Conservation (phyloP, 2,113 vertebrate species). For the Centropristis striata region DNA sequence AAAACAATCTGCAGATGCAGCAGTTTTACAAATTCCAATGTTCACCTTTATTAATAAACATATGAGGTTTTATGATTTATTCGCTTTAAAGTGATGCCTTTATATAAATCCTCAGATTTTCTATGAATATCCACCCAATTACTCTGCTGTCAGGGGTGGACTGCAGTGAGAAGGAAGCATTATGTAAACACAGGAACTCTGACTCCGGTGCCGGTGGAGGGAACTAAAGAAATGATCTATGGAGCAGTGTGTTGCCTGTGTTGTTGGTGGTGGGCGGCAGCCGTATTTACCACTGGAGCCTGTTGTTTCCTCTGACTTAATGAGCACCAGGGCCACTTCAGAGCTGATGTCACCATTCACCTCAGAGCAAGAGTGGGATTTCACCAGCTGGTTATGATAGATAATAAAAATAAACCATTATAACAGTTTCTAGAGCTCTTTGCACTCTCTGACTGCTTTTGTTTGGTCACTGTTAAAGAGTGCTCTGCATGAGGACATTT, state of each 20-base stretch:
- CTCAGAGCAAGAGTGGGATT: conserved; percentile 23
- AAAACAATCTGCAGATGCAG: background rate
- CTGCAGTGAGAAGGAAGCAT: conserved; percentile 46
- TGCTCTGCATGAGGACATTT: background rate
- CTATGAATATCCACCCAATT: conserved; percentile 27
- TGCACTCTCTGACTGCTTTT: background rate
- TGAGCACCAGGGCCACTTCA: conserved; percentile 63
- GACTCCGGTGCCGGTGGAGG: conserved; percentile 28
- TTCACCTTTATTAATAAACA: background rate
- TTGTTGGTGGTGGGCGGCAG: conserved; percentile 76
- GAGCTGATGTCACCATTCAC: conserved; percentile 51
- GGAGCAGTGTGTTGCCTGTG: conserved; percentile 30
- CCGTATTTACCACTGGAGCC: conserved; percentile 69
- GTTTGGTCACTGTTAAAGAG: background rate
- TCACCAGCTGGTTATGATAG: conserved; percentile 33
- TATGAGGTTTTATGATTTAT: background rate
- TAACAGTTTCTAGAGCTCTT: conserved; percentile 3
- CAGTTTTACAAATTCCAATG: background rate
- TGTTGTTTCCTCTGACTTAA: conserved; percentile 70
- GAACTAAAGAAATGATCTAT: conserved; percentile 47
- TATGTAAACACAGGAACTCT: conserved; percentile 75
- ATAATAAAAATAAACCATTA: conserved; percentile 27
- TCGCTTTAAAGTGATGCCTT: background rate
- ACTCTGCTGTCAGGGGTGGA: conserved; percentile 42
- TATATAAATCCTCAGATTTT: conserved; percentile 26